Evolutionary conservation across 2,113 vertebrate species (phyloP).

Genomic region (Cochlearius cochlearius): DNA sequence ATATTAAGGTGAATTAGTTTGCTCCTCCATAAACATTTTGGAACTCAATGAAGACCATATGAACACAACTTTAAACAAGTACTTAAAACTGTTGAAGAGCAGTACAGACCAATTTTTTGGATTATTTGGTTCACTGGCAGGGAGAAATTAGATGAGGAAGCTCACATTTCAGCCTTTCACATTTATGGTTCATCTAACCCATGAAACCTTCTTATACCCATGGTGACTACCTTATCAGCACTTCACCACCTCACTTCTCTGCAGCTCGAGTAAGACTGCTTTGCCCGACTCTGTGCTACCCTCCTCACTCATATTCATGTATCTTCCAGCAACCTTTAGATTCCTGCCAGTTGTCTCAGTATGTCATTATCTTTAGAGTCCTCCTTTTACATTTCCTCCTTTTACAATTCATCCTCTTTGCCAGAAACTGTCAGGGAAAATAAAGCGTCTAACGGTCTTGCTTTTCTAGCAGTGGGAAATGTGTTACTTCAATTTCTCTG

Average conservation of each 20-base stretch:
- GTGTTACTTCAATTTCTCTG: neutral
- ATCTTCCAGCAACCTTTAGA: neutral
- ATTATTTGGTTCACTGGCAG: neutral
- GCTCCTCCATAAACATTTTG: neutral
- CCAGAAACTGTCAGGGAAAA: neutral
- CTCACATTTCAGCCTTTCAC: neutral
- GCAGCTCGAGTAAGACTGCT: neutral
- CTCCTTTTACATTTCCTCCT: neutral
- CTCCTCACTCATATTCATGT: neutral
- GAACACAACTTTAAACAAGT: neutral
- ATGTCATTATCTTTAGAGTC: neutral
- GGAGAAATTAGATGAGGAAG: neutral
- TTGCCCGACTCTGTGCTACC: neutral
- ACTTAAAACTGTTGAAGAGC: neutral
- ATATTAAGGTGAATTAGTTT: neutral
- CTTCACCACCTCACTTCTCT: neutral
- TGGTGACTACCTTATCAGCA: neutral
- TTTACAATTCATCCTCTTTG: neutral
- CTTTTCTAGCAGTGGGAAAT: neutral
- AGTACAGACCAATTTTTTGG: neutral
- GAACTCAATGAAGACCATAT: neutral
- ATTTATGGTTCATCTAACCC: neutral
- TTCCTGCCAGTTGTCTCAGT: neutral
- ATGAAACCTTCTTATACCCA: neutral
- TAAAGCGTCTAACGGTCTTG: neutral